These are phyloP conservation scores for Ammodytes dubius DNA, from an alignment of 2,113 vertebrate genomes.

Conservation along the genomic window DNA sequence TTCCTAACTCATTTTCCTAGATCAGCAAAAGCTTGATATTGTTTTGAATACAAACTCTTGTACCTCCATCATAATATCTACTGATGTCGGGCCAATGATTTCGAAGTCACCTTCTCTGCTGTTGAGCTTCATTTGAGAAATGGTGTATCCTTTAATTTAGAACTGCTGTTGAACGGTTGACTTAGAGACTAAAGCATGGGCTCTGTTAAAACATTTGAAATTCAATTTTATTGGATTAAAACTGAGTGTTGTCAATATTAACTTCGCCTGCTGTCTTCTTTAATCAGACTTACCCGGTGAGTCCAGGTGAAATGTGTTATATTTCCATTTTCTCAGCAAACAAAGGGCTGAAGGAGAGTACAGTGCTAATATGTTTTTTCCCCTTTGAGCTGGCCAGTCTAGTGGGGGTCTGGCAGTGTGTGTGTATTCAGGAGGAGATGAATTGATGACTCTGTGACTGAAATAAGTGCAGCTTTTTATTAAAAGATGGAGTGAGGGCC, in stretches of 20 bases:
- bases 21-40: conserved; percentile 52
- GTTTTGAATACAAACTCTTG: conserved; percentile 65
- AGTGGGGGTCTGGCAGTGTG: conserved; percentile 28
- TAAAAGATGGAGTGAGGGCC: conserved; percentile 44
- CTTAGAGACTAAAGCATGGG: background rate
- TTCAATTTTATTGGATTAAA: conserved; percentile 1
- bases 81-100: conserved; percentile 9
- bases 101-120: conserved; percentile 23
- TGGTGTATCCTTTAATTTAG: background rate
- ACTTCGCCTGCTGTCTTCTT: background rate
- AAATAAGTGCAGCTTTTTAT: conserved; percentile 50
- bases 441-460: conserved; percentile 42
- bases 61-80: conserved; percentile 33
- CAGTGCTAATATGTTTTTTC: background rate
- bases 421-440: conserved; percentile 21
- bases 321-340: background rate
- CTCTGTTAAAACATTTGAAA: conserved; percentile 3
- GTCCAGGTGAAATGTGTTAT: background rate
- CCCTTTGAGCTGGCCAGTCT: background rate
- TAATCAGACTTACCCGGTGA: background rate
- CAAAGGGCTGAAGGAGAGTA: background rate
- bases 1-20: conserved; percentile 34
- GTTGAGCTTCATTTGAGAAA: background rate
- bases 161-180: background rate
- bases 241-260: background rate